Percentiles rank a stretch among this genome's conserved stretches.
Conservation (phyloP, 2,797 vertebrate species). For the Haliaeetus vocifer region DNA sequence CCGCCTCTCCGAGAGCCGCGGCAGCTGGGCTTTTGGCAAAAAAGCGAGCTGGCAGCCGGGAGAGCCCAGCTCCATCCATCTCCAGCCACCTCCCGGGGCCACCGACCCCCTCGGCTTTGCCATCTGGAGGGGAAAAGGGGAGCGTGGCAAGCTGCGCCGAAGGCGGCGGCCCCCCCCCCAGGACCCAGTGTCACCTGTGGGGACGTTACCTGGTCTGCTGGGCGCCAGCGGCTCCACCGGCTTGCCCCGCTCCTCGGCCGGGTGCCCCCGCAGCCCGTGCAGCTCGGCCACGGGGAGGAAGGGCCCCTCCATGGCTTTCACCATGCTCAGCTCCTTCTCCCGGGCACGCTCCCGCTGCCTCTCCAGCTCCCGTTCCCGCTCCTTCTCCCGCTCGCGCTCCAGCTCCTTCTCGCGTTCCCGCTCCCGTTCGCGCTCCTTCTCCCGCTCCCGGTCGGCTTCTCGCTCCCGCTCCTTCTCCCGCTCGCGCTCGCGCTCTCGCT, state of each 20-base stretch:
- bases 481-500: slow-evolving; percentile 82
- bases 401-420: slow-evolving; percentile 77
- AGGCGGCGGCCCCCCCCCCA: not conserved
- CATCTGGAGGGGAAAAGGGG: not conserved
- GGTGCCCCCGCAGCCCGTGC: slow-evolving; percentile 82
- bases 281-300: slow-evolving; percentile 84
- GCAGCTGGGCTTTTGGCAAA: slow-evolving; percentile 27
- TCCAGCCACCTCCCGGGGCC: not conserved
- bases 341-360: slow-evolving; percentile 86
- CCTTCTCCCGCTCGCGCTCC: slow-evolving; percentile 78
- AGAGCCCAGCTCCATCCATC: not conserved
- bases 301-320: slow-evolving; percentile 88
- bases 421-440: slow-evolving; percentile 81
- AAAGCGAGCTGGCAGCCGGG: not conserved
- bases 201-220: slow-evolving; percentile 81
- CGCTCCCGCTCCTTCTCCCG: slow-evolving; percentile 80
- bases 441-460: slow-evolving; percentile 79
- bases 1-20: not conserved
- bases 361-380: slow-evolving; percentile 79
- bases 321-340: slow-evolving; percentile 89
- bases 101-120: not conserved
- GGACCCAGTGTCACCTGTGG: not conserved
- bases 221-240: slow-evolving; percentile 85
- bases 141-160: accelerated
- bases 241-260: slow-evolving; percentile 84